Percentiles rank a stretch among this genome's conserved stretches.
phyloP scores from a whole-genome alignment of 2,797 vertebrate genomes.

The Bryconaethiops microstoma region DNA sequence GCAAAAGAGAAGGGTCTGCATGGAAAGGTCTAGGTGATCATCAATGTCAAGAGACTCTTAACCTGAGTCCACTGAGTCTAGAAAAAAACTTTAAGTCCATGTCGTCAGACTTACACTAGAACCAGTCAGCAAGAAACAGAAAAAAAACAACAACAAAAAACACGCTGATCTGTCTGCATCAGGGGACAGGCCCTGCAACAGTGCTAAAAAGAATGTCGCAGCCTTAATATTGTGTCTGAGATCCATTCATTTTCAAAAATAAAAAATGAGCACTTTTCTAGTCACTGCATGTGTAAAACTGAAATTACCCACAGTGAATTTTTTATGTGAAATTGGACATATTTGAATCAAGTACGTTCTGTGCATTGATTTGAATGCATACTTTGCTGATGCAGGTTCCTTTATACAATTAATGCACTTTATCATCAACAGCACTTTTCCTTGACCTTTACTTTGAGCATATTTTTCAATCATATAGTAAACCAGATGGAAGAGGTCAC shows the following conservation, averaged over 20 bases:
- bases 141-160: too few relatives aligned
- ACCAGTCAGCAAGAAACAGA: not conserved
- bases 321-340: not conserved
- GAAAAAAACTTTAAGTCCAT: constrained; percentile 3
- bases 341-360: not conserved
- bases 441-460: not conserved
- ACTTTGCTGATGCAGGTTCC: not conserved
- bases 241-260: not conserved
- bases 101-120: not conserved
- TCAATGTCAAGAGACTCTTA: constrained; percentile 70
- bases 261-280: not conserved
- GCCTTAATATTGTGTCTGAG: not conserved
- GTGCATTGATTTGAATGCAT: not conserved
- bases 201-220: not conserved
- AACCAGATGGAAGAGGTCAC: not conserved
- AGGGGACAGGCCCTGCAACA: not conserved
- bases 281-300: not conserved
- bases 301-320: not conserved
- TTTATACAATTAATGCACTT: not conserved
- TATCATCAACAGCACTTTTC: not conserved
- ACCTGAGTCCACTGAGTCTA: constrained; percentile 56
- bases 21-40: constrained; percentile 37
- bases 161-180: not conserved
- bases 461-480: not conserved
- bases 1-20: not conserved